Conservation (phyloP, 2,797 vertebrate genomes). For the Eremophila alpestris region DNA sequence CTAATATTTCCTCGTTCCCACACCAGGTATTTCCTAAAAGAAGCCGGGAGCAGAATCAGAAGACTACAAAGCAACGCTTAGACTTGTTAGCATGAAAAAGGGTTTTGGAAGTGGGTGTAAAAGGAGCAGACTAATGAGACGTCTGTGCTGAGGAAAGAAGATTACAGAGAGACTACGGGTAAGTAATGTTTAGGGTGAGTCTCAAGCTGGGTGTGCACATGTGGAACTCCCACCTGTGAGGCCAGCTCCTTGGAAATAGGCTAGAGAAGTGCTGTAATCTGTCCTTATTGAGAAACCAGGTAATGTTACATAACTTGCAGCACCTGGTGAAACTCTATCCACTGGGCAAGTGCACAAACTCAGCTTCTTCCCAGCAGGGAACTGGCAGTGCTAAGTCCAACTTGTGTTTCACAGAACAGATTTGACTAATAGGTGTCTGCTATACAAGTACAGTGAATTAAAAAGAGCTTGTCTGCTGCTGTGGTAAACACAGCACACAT, state of each 20-base stretch:
- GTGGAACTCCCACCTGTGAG: constrained; percentile 51
- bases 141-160: constrained; percentile 50
- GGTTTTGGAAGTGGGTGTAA: constrained; percentile 58
- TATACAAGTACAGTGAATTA: neutral
- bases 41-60: constrained; percentile 55
- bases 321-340: constrained; percentile 44
- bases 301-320: constrained; percentile 52
- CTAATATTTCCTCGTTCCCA: constrained; percentile 61
- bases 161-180: constrained; percentile 52
- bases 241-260: constrained; percentile 53
- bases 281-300: constrained; percentile 49
- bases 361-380: constrained; percentile 32
- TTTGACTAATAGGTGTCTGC: constrained; percentile 53
- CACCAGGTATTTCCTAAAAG: constrained; percentile 61
- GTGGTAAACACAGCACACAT: neutral
- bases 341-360: neutral
- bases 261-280: constrained; percentile 50
- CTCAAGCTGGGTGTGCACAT: constrained; percentile 51
- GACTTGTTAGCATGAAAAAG: constrained; percentile 67
- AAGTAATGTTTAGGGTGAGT: constrained; percentile 56
- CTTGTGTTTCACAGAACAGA: neutral
- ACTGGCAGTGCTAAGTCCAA: neutral
- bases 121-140: constrained; percentile 64
- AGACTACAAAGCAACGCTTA: constrained; percentile 66
- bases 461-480: neutral